A percentile compares a stretch with the other conserved stretches of the same genome.
phyloP scores from a whole-genome alignment of 2,797 vertebrate species.

The Rhinogobio ventralis region DNA sequence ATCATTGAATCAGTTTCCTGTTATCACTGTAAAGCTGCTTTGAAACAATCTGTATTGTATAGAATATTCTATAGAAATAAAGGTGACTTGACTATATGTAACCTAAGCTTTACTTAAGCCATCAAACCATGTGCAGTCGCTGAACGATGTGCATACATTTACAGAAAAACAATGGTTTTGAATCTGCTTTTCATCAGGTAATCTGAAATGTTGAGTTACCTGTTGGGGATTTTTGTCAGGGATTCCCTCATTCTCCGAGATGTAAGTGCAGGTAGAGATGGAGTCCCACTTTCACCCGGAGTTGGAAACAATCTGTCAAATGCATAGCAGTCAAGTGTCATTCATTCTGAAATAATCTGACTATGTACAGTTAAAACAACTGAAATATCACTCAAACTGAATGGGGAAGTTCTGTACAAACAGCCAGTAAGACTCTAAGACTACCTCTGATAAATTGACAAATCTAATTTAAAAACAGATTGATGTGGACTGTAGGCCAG shows the following conservation, averaged over 20 bases:
- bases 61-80: background rate
- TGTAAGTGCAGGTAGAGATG: slow-evolving; percentile 87
- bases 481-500: background rate
- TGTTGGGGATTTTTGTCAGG: slow-evolving; percentile 87
- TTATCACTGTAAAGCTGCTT: background rate
- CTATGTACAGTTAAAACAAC: background rate
- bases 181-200: background rate
- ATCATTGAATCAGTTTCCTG: too few species aligned
- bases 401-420: background rate
- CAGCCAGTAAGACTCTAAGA: too few species aligned
- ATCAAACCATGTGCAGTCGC: too few species aligned
- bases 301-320: slow-evolving; percentile 88
- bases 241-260: slow-evolving; percentile 94
- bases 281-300: slow-evolving; percentile 85
- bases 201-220: slow-evolving; percentile 75
- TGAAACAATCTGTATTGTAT: background rate
- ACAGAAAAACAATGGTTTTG: too few species aligned
- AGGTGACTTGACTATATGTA: background rate
- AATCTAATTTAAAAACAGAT: background rate
- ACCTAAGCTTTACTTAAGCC: background rate
- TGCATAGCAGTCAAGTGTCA: background rate
- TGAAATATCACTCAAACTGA: background rate
- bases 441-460: background rate
- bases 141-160: too few species aligned
- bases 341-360: background rate